Evolutionary conservation across 2,888 invertebrate genomes (phyloP), one percentile per base, ranked within the genome.

Genomic region (Polyploca ridens): DNA sequence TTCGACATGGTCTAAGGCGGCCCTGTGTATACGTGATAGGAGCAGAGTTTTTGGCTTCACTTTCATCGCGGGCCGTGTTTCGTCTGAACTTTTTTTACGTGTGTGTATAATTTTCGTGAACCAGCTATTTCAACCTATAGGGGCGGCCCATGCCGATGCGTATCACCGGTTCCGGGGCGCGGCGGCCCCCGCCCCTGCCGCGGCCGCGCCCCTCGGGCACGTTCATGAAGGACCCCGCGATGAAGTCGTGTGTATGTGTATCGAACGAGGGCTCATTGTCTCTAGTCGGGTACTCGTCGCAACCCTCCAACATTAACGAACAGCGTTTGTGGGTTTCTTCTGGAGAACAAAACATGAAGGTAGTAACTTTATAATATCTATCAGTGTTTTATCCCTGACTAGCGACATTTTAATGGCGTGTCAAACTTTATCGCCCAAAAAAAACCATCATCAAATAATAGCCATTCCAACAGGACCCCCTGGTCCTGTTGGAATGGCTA

Each of bases 71-170:
- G 27, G 27, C 27, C 27, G 27, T 27, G 27, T 27, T 27, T 2
- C 1, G 1, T 27, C 27, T 27, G 27, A 27, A 27, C 27, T 27
- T 1, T 27, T 27, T 27, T 27, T 27, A 27, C 27, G 27, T 27
- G 1, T 27, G 27, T 27, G 27, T 41, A 41, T 35, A 41, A 8
- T 13, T 44, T 14, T 0, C 14, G 13, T 4, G 14, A 44, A 4
- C 13, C 14, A 4, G 38, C 66, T 74, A 67, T 27, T 35, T 35
- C 3, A 74, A 19, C 8, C 76, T 63, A 49, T 72, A 75, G 0
- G 77, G 79, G 13, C 76, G 62, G 1, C 79, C 76, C 70, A 67
- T 69, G 0, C 71, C 64, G 13, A 78, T 72, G 5, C 75, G 73
- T 3, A 78, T 69, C 33, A 72, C 19, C 16, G 27, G 61, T 57